Percentiles rank a stretch among this genome's conserved stretches.
These are phyloP conservation scores for Thunnus thynnus DNA, from an alignment of 2,113 vertebrate species.

Conservation along the genomic window DNA sequence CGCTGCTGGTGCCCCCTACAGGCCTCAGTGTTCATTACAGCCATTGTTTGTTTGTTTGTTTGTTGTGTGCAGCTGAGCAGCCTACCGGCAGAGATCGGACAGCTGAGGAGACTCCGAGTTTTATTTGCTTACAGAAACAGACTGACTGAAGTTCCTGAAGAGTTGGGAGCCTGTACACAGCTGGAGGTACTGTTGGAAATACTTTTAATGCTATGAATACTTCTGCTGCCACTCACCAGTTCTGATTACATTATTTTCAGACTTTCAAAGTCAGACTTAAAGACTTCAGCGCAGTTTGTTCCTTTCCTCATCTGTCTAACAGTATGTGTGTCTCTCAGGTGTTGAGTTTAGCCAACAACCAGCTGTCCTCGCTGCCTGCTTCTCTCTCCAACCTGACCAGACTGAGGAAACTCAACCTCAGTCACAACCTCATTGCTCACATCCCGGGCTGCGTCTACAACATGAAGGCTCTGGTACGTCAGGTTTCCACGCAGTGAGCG, in stretches of 20 bases:
- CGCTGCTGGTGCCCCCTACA: not conserved
- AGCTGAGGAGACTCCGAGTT: constrained; percentile 88
- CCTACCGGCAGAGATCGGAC: constrained; percentile 90
- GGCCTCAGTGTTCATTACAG: not conserved
- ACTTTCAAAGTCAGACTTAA: too few relatives aligned
- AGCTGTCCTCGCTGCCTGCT: constrained; percentile 86
- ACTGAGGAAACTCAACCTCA: constrained; percentile 92
- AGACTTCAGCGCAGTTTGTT: not conserved
- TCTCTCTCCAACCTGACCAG: constrained; percentile 84
- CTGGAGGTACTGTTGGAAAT: constrained; percentile 82
- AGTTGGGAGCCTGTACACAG: constrained; percentile 88
- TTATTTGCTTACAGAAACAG: constrained; percentile 91
- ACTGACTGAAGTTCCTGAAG: constrained; percentile 89
- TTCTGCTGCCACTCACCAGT: not conserved
- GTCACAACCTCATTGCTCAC: constrained; percentile 89
- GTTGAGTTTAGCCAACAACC: constrained; percentile 91
- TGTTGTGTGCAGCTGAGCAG: constrained; percentile 78
- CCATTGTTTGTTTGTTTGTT: not conserved
- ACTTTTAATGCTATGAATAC: not conserved
- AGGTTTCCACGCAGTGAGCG: too few relatives aligned
- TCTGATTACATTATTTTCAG: too few relatives aligned
- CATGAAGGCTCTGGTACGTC: constrained; percentile 85
- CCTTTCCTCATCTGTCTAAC: not conserved
- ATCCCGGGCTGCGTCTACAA: constrained; percentile 89
- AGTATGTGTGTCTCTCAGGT: constrained; percentile 65